Base-by-base conservation (phyloP, 1,140 invertebrate species). In the Euglossa dilemma region DNA sequence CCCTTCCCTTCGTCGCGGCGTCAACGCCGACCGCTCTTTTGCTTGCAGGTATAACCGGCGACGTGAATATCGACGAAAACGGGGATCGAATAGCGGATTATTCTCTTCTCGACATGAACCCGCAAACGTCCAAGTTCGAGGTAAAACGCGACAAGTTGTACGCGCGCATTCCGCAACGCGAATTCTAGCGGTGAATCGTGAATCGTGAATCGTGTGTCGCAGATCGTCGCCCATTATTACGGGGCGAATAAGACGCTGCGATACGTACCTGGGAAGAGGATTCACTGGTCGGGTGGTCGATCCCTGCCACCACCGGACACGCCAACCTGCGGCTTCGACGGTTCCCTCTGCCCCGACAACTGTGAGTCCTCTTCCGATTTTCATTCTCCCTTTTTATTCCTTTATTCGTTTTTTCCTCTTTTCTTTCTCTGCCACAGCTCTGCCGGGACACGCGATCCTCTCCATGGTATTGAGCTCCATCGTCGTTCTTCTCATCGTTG, bases 11-110 rank as follows among this genome's bases (percentile, higher is more conserved):
- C 16, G 14, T 23, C 16, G 16, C 16, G 0, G 14, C 14, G 52
- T 54, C 11, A 50, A 11, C 47, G 8, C 20, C 54, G 59, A 11
- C 18, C 14, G 6, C 20, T n/a, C n/a, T 6, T 36, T 50, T 7
- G 66, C 90, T 95, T 92, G 56, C 94, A 96, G 98, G 98, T 69
- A 98, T 99, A 78, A 98, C 98, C 0, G 98, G 98, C 0, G 97
- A 97, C 84, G 98, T 99, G 6, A 97, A 97, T 74, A 99, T 99
- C 84, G 97, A 99, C 92, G 94, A 95, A 2, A 98, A 99, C 93
- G 98, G 98, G 0, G 98, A 99, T 91, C 95, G 98, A 23, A 97
- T 97, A 83, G 97, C 98, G 2, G 98, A 98, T 64, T 99, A 99
- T 92, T 98, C 98, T 0, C 93, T 99, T 4, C 94, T 99, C 7